These are phyloP conservation scores for Cryptocephalus primarius DNA, from an alignment of 2,888 invertebrate genomes.

Conservation along the genomic window DNA sequence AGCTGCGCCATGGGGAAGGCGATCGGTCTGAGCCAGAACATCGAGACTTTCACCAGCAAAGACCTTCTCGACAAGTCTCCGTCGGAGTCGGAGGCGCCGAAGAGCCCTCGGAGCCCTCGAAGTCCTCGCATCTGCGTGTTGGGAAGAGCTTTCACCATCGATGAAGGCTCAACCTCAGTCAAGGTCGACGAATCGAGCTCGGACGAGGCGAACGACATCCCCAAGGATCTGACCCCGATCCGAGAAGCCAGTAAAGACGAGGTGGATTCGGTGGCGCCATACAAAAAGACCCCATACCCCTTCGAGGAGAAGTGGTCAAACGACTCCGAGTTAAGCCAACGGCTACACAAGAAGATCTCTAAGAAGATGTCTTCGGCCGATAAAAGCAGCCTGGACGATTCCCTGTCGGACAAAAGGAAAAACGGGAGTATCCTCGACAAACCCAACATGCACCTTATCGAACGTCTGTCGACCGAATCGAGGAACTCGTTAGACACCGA, in stretches of 20 bases:
- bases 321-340: conserved; percentile 35
- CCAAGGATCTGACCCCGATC: conserved; percentile 29
- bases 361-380: conserved; percentile 35
- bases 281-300: conserved; percentile 32
- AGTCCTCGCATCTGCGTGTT: conserved; percentile 34
- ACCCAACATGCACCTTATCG: conserved; percentile 29
- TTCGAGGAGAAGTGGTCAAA: conserved; percentile 39
- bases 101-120: conserved; percentile 31
- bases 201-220: conserved; percentile 31
- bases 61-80: conserved; percentile 43
- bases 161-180: conserved; percentile 31
- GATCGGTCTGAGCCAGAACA: conserved; percentile 66
- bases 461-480: conserved; percentile 48
- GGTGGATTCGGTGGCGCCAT: conserved; percentile 16
- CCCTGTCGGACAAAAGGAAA: conserved; percentile 23
- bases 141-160: conserved; percentile 37
- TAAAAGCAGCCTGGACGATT: conserved; percentile 32
- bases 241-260: conserved; percentile 23
- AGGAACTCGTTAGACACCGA: conserved; percentile 64
- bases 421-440: conserved; percentile 27
- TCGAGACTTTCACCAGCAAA: conserved; percentile 52
- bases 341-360: conserved; percentile 32
- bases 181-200: conserved; percentile 24
- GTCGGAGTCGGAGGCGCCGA: conserved; percentile 24
- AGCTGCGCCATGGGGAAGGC: conserved; percentile 73